Base-by-base conservation (phyloP, 2,113 vertebrate species). In the Neogobius melanostomus region DNA sequence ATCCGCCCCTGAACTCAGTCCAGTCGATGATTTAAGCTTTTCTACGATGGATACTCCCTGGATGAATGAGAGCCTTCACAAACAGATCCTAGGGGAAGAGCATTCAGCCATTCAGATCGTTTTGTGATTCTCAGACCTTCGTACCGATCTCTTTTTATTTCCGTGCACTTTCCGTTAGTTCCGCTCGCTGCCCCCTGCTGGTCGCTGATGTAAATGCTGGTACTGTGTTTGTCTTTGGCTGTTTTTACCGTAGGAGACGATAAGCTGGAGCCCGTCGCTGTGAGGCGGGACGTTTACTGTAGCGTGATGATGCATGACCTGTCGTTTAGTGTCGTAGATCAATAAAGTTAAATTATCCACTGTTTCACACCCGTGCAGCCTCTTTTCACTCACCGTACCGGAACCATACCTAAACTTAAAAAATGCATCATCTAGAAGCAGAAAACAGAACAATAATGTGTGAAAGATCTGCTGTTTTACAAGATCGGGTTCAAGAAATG, bases 271-370 rank as follows among this genome's bases (percentile, higher is more conserved):
- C 49, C 11, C 12, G 48, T 12, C 48, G 48, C 48, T 49, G 5
- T 4, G 28, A 36, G 28, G 28, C 28, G 28, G 28, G 28, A 21
- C 21, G 52, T 54, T 54, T 54, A 54, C 52, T 11, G 52, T 54
- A 54, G 52, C 8, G 16, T 54, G 52, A 17, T 54, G 52, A 54
- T 54, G 52, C 52, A 54, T 54, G 52, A 54, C 52, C 16, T 54
- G 52, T 54, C 52, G 16, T 54, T 54, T 9, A 54, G 52, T 54
- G 52, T 17, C 11, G 52, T 54, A 54, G 52, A n/a, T 54, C 17
- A 54, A 54, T 54, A 54, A 54, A 54, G 16, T 50, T 54, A 54
- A 54, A 54, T 54, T 54, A 54, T 54, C 17, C 17, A 16, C 17
- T 21, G 14, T 54, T 54, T 54, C 21, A 54, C 16, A 54, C 7